A percentile compares a stretch with the other conserved stretches of the same genome.
Evolutionary conservation across 2,113 vertebrate species (phyloP).

Genomic region (Parus major): DNA sequence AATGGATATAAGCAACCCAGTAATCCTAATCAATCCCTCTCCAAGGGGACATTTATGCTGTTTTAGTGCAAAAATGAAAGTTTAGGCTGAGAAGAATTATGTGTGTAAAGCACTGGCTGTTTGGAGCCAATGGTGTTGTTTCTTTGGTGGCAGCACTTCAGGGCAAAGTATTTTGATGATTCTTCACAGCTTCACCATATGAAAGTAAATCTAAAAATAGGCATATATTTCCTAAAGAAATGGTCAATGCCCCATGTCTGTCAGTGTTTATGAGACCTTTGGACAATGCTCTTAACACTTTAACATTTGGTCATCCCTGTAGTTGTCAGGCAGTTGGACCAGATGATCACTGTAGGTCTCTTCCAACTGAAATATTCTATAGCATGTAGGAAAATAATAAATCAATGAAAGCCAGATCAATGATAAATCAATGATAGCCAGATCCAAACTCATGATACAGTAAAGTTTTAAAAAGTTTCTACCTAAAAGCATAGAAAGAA

Average conservation of each 20-base stretch:
- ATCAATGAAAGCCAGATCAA: not conserved
- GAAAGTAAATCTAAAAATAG: not conserved
- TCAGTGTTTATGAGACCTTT: not conserved
- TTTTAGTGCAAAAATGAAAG: not conserved
- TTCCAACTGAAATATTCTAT: not conserved
- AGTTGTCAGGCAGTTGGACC: not conserved
- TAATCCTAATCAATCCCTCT: not conserved
- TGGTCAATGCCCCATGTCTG: not conserved
- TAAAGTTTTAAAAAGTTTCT: not conserved
- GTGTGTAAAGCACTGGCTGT: not conserved
- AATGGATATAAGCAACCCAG: not conserved
- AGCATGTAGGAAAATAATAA: not conserved
- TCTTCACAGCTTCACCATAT: not conserved
- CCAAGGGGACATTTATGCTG: not conserved
- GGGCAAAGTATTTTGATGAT: not conserved
- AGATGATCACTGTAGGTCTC: not conserved
- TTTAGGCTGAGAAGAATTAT: not conserved
- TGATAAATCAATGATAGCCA: not conserved
- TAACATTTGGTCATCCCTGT: not conserved
- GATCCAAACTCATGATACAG: not conserved
- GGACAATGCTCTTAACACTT: not conserved
- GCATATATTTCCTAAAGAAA: not conserved
- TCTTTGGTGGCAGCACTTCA: not conserved
- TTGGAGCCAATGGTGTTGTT: not conserved
- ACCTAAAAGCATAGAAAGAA: not conserved